Conservation (phyloP, 2,113 vertebrate species). For the Rhombomys opimus region DNA sequence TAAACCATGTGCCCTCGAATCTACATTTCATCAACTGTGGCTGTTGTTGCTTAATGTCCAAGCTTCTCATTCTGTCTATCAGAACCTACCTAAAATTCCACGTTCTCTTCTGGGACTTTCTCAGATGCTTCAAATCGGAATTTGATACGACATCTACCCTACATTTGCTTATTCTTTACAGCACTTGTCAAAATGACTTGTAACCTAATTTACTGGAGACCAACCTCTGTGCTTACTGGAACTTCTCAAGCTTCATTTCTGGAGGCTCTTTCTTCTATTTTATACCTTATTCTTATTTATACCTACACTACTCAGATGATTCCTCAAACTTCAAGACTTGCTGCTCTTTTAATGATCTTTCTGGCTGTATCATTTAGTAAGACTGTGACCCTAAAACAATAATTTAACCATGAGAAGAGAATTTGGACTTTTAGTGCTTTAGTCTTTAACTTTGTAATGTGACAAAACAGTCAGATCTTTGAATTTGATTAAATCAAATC, state of each 20-base stretch:
- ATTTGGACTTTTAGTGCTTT: neutral
- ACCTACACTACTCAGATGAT: neutral
- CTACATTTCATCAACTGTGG: neutral
- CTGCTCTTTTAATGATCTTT: neutral
- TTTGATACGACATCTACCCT: neutral
- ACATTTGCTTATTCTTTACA: neutral
- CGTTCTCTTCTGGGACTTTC: conserved; percentile 4
- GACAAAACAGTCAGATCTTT: neutral
- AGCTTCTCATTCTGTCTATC: neutral
- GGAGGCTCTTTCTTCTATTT: neutral
- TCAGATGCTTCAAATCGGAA: neutral
- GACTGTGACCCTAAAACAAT: neutral
- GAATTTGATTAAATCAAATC: neutral
- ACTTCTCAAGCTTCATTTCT: neutral
- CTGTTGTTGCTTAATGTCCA: neutral
- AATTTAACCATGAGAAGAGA: neutral
- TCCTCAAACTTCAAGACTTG: neutral
- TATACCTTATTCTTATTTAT: neutral
- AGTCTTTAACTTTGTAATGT: neutral
- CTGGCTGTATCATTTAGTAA: neutral
- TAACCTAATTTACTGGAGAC: conserved; percentile 10
- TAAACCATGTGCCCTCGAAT: neutral
- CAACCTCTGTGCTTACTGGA: neutral
- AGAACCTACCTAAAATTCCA: conserved; percentile 4
- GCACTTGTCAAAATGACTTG: conserved; percentile 2